phyloP scores from a whole-genome alignment of 2,113 vertebrate species.

The Scatophagus argus region DNA sequence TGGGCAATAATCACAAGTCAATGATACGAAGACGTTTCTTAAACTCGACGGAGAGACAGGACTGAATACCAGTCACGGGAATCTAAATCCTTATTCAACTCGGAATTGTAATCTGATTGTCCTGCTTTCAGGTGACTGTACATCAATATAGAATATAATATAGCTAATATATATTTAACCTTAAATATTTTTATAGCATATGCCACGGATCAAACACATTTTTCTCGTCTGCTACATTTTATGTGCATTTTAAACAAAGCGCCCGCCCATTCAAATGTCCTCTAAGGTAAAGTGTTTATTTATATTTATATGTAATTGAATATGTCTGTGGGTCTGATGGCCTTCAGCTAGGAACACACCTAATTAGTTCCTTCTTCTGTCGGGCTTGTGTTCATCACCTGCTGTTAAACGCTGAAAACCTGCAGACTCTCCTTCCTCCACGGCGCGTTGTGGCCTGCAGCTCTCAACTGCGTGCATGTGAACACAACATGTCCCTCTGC shows the following conservation, averaged over 20 bases:
- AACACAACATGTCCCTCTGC: too few species aligned
- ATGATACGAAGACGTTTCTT: not conserved
- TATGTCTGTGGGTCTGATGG: not conserved
- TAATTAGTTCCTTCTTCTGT: constrained; percentile 25
- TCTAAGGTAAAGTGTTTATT: too few species aligned
- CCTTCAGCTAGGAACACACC: not conserved
- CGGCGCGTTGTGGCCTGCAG: not conserved
- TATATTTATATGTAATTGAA: not conserved
- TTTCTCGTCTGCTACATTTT: not conserved
- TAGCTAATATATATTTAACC: too few species aligned
- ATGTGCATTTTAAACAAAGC: not conserved
- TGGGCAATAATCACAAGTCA: not conserved
- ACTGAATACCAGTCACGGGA: not conserved
- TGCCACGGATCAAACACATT: not conserved
- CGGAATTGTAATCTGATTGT: not conserved
- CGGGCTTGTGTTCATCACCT: constrained; percentile 19
- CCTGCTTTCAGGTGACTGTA: not conserved
- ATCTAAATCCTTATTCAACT: not conserved
- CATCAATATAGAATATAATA: too few species aligned
- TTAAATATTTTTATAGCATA: not conserved
- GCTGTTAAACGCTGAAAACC: constrained; percentile 28
- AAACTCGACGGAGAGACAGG: not conserved
- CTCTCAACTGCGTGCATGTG: not conserved
- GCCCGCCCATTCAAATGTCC: not conserved
- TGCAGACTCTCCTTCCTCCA: not conserved